Percentiles rank a stretch among this genome's conserved stretches.
phyloP scores from a whole-genome alignment of 2,797 vertebrate genomes.

The Microchirus variegatus region DNA sequence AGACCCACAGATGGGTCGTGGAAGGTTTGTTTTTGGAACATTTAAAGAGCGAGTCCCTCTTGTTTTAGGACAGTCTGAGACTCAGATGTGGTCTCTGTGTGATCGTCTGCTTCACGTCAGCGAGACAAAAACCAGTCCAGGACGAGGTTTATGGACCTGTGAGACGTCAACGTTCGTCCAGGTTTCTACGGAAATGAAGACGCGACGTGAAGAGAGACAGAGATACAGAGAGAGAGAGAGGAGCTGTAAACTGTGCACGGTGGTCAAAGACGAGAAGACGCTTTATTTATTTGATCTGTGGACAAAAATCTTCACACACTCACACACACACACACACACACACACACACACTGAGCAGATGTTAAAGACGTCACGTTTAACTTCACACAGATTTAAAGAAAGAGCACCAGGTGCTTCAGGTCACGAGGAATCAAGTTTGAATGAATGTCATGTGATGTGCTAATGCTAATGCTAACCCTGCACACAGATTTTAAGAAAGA shows the following conservation, averaged over 20 bases:
- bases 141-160: constrained; percentile 48
- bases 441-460: no score
- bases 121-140: constrained; percentile 45
- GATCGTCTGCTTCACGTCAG: constrained; percentile 28
- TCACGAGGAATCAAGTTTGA: not conserved
- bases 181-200: constrained; percentile 49
- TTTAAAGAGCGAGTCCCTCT: constrained; percentile 11
- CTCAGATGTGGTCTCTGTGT: constrained; percentile 44
- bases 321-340: no score
- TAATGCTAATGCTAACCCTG: no score
- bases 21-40: no score
- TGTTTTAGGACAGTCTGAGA: constrained; percentile 26
- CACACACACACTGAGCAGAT: constrained; percentile 6
- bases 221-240: not conserved
- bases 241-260: constrained; percentile 31
- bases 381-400: constrained; percentile 20
- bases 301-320: not conserved
- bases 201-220: not conserved
- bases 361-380: constrained; percentile 27
- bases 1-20: no score
- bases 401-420: not conserved
- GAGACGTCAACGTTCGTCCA: constrained; percentile 61
- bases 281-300: constrained; percentile 46
- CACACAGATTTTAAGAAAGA: no score
- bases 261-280: constrained; percentile 11